These are phyloP conservation scores for Hydrozoanthus gracilis DNA, from an alignment of 92 coral and sea anemone genomes.

Conservation along the genomic window DNA sequence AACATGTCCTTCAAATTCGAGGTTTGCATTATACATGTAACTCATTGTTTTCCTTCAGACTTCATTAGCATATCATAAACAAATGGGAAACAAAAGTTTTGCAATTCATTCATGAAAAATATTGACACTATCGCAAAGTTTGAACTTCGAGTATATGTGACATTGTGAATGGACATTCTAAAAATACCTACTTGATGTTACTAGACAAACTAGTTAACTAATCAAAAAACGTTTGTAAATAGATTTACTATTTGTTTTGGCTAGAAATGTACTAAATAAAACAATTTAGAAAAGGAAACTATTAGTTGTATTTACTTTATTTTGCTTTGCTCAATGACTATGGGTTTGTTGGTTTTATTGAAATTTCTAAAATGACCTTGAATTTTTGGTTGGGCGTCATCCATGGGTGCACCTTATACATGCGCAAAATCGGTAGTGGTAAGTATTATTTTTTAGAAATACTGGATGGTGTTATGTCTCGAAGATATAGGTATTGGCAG, in stretches of 20 bases:
- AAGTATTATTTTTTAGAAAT: too few relatives aligned
- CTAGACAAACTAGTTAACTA: constrained; percentile 16
- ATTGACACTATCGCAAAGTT: constrained; percentile 18
- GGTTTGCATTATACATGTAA: constrained; percentile 11
- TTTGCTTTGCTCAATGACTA: neutral
- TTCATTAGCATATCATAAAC: constrained; percentile 13
- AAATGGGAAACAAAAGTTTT: neutral
- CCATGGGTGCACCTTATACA: too few relatives aligned
- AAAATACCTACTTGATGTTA: neutral
- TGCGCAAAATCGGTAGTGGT: too few relatives aligned
- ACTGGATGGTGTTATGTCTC: too few relatives aligned
- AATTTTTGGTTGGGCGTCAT: neutral
- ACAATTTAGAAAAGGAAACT: neutral
- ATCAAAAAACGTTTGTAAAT: constrained; percentile 5
- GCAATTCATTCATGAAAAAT: constrained; percentile 11
- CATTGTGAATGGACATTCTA: constrained; percentile 6
- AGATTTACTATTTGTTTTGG: neutral
- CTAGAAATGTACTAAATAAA: neutral
- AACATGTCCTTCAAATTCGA: constrained; percentile 5
- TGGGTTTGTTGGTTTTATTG: neutral
- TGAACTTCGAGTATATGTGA: constrained; percentile 13
- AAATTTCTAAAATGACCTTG: neutral
- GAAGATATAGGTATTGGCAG: too few relatives aligned
- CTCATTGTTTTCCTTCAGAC: constrained; percentile 14
- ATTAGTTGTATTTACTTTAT: neutral